A percentile compares a stretch with the other conserved stretches of the same genome.
These are phyloP conservation scores for Mechanitis mazaeus DNA, from an alignment of 2,888 invertebrate genomes.

Conservation along the genomic window DNA sequence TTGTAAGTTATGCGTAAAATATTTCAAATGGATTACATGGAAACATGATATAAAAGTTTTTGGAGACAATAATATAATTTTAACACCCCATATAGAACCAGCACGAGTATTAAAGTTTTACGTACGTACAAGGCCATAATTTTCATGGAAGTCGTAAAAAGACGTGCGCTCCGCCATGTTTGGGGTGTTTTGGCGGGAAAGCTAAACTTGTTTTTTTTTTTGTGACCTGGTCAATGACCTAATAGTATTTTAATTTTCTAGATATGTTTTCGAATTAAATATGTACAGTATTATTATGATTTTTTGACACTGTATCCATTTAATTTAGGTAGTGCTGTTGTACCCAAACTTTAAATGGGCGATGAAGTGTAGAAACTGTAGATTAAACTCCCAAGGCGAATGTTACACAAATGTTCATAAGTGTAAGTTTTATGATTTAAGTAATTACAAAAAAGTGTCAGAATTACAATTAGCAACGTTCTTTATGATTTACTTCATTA, in stretches of 20 bases:
- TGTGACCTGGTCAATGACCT: slow-evolving; percentile 12
- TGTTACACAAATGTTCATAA: slow-evolving; percentile 5
- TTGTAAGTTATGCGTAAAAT: neutral
- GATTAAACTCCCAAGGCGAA: slow-evolving; percentile 1
- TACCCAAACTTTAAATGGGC: slow-evolving; percentile 1
- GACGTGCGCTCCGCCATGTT: slow-evolving; percentile 58
- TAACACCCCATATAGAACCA: slow-evolving; percentile 41
- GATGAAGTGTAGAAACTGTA: slow-evolving; percentile 2
- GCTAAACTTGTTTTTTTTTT: slow-evolving; percentile 26
- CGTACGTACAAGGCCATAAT: slow-evolving; percentile 62
- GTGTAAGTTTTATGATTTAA: neutral
- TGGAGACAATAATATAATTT: slow-evolving; percentile 45
- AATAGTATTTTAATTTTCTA: neutral
- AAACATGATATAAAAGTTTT: slow-evolving; percentile 36
- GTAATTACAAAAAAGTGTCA: too few species aligned
- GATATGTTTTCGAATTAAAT: neutral
- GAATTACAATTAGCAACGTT: too few species aligned
- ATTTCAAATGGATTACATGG: neutral
- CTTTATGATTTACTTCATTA: too few species aligned
- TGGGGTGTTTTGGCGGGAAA: slow-evolving; percentile 62
- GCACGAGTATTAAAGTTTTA: slow-evolving; percentile 64
- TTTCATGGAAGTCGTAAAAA: slow-evolving; percentile 69
- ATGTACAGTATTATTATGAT: neutral
- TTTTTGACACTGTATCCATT: neutral
- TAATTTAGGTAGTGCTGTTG: neutral